These are phyloP conservation scores for Nothocercus nigrocapillus DNA, from an alignment of 2,113 vertebrate species.

Conservation along the genomic window DNA sequence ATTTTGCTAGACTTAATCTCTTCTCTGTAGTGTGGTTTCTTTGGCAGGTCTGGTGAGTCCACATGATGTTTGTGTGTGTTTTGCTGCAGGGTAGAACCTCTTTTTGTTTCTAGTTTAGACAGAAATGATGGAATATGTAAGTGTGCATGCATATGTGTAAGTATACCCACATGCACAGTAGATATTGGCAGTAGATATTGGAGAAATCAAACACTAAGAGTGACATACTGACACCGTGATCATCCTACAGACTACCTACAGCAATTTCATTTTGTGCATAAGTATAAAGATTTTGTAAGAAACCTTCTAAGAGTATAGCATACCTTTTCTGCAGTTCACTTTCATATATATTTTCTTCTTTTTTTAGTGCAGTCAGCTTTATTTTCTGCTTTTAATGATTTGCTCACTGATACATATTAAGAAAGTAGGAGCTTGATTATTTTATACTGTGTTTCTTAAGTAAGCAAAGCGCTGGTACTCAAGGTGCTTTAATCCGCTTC, in stretches of 20 bases:
- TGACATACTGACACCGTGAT: not conserved
- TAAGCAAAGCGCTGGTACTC: not conserved
- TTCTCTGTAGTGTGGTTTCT: not conserved
- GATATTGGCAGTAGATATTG: not conserved
- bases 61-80: constrained; percentile 34
- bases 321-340: not conserved
- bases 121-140: constrained; percentile 16
- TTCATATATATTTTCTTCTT: not conserved
- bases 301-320: not conserved
- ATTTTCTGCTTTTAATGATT: not conserved
- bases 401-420: not conserved
- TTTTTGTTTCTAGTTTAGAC: constrained; percentile 4
- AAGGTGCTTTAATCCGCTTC: not conserved
- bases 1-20: constrained; percentile 23
- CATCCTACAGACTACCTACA: not conserved
- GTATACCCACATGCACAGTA: not conserved
- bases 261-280: not conserved
- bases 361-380: not conserved
- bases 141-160: not conserved
- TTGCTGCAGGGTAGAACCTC: constrained; percentile 32
- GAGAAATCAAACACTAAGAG: not conserved
- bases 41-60: constrained; percentile 46
- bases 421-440: not conserved
- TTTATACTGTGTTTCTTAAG: not conserved
- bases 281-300: not conserved